Base-by-base conservation (phyloP, 2,797 vertebrate genomes). In the Picus viridis region DNA sequence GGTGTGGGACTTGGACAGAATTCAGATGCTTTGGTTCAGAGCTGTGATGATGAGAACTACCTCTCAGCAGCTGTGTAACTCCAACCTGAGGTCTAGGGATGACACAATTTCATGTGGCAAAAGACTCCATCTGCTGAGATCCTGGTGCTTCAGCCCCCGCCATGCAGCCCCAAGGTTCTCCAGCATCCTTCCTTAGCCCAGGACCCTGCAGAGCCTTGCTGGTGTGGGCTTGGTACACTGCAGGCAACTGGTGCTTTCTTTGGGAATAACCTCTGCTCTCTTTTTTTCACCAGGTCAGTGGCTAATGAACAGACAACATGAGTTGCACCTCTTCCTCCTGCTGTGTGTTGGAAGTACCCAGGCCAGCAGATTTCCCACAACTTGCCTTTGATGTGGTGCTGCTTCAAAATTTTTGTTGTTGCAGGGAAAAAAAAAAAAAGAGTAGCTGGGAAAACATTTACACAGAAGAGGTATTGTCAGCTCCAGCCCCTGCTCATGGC, bases 1-100 rank as follows among this genome's bases (percentile, higher is more conserved):
- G 1, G 29, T 0, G 0, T 1, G 5, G n/a, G 64, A 30, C 54
- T 73, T 0, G 1, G 41, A 32, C 45, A 57, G 71, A 82, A 62
- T 56, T 84, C 34, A 6, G 71, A 24, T 2, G 2, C 71, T 81
- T 59, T 0, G 0, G 16, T 64, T 88, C 70, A 47, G 53, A 90
- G 59, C 71, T 86, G 29, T 62, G 62, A 58, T 0, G 1, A 13
- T 71, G 32, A 58, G 9, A 82, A 16, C 32, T 81, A 53, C 14
- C 53, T 64, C 32, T 61, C 34, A 43, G 7, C 3, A 2, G 32
- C 5, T 69, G 51, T 41, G 24, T 73, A 57, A 47, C 15, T n/a
- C 30, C 4, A 6, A 39, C 29, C 43, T 64, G 39, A 57, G 14
- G 43, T 36, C 67, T 85, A 2, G 7, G 45, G 51, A 36, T 17